These are phyloP conservation scores for Clepsis dumicolana DNA, from an alignment of 2,888 invertebrate species.

Conservation along the genomic window DNA sequence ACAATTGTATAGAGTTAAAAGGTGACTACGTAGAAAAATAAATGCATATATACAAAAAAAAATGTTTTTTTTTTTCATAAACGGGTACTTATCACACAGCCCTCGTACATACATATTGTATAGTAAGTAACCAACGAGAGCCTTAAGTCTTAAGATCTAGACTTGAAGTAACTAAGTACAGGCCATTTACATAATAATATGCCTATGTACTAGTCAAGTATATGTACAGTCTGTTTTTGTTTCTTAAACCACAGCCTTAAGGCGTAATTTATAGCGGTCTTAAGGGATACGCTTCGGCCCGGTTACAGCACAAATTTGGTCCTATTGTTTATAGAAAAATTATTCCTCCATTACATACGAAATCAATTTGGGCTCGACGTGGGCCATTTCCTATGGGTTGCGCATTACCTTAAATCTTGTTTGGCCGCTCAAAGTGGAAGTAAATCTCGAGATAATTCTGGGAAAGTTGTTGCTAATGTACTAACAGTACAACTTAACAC, in stretches of 20 bases:
- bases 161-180: not conserved
- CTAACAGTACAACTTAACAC: not conserved
- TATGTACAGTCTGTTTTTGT: slow-evolving; percentile 49
- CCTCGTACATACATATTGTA: no score
- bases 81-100: no score
- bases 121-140: no score
- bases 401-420: slow-evolving; percentile 16
- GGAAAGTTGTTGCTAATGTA: slow-evolving; percentile 1
- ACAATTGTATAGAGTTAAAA: no score
- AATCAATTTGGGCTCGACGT: slow-evolving; percentile 29
- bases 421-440: slow-evolving; percentile 9
- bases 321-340: slow-evolving; percentile 46
- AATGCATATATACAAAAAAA: no score
- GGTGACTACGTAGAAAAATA: no score
- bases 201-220: slow-evolving; percentile 46
- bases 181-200: slow-evolving; percentile 21
- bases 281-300: slow-evolving; percentile 51
- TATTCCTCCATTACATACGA: slow-evolving; percentile 44
- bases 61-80: no score
- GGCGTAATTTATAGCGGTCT: slow-evolving; percentile 63
- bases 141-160: not conserved
- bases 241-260: slow-evolving; percentile 49
- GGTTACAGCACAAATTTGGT: slow-evolving; percentile 36
- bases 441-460: slow-evolving; percentile 11
- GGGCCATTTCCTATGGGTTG: slow-evolving; percentile 3